Conservation (phyloP, 2,888 invertebrate genomes). For the Ctena decussata region DNA sequence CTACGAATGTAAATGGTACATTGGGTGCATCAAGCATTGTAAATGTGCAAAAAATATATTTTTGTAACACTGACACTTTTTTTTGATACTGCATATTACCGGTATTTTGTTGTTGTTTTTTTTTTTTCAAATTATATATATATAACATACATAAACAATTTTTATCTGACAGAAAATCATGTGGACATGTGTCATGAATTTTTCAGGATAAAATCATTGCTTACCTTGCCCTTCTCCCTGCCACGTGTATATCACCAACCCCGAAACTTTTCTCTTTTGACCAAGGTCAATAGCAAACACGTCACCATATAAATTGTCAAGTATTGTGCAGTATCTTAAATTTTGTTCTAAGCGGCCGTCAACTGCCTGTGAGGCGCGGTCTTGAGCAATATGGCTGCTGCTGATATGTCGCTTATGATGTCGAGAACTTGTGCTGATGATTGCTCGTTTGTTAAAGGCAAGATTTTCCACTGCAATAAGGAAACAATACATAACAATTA, state of each 20-base stretch:
- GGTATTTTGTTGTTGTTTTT: no score
- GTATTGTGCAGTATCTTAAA: slow-evolving; percentile 87
- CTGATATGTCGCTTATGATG: slow-evolving; percentile 87
- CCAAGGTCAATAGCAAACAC: slow-evolving; percentile 88
- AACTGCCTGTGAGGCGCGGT: slow-evolving; percentile 87
- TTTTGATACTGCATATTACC: no score
- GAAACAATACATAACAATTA: no score
- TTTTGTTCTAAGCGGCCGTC: slow-evolving; percentile 87
- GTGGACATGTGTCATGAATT: no score
- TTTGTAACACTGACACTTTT: no score
- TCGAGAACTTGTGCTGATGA: slow-evolving; percentile 87
- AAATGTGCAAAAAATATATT: no score
- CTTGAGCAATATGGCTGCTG: slow-evolving; percentile 78
- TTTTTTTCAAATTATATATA: no score
- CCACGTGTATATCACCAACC: slow-evolving; percentile 88
- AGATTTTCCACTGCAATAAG: slow-evolving; percentile 88
- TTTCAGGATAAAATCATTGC: no score
- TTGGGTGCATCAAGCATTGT: no score
- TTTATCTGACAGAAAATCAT: no score
- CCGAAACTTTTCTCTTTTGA: slow-evolving; percentile 86
- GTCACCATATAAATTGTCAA: slow-evolving; percentile 88
- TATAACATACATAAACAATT: no score
- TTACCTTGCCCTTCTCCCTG: slow-evolving; percentile 87
- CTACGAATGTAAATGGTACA: no score
- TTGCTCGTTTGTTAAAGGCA: slow-evolving; percentile 88